These are phyloP conservation scores for Sparus aurata DNA, from an alignment of 2,797 vertebrate genomes.

Conservation along the genomic window DNA sequence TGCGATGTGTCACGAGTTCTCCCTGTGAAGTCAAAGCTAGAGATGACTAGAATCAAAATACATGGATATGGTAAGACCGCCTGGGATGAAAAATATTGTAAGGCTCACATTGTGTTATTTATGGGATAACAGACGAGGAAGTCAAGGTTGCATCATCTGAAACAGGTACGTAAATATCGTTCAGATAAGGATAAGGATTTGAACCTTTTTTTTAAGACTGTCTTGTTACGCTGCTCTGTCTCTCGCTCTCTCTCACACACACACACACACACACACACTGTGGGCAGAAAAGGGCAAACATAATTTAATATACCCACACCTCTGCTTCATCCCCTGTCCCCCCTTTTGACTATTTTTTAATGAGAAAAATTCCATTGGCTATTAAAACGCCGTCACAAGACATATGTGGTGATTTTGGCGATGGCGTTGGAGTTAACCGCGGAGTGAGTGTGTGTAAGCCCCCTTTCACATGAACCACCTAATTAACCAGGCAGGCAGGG, in stretches of 20 bases:
- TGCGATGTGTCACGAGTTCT: slow-evolving; percentile 7
- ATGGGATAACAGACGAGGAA: slow-evolving; percentile 3
- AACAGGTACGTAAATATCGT: not conserved
- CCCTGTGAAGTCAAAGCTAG: slow-evolving; percentile 20
- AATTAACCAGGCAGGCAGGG: slow-evolving; percentile 50
- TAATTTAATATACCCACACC: slow-evolving; percentile 26
- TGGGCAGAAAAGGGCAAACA: not conserved
- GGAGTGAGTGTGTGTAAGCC: slow-evolving; percentile 7
- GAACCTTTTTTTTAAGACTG: not conserved
- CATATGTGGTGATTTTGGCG: slow-evolving; percentile 36
- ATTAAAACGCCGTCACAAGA: slow-evolving; percentile 44
- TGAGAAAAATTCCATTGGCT: slow-evolving; percentile 27
- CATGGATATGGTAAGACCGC: not conserved
- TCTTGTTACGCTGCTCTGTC: too few relatives aligned
- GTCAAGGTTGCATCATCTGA: not conserved
- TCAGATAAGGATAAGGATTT: not conserved
- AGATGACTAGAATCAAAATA: slow-evolving; percentile 20
- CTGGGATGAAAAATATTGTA: slow-evolving; percentile 14
- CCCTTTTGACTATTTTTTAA: slow-evolving; percentile 23
- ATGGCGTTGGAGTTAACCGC: slow-evolving; percentile 24
- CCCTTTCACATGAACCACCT: slow-evolving; percentile 21
- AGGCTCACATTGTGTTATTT: slow-evolving; percentile 10
- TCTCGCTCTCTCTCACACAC: too few relatives aligned
- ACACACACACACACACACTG: not conserved
- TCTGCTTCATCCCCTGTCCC: slow-evolving; percentile 14